A percentile compares a stretch with the other conserved stretches of the same genome.
Conservation (phyloP, 1,140 invertebrate species). For the Sycophila sp. region DNA sequence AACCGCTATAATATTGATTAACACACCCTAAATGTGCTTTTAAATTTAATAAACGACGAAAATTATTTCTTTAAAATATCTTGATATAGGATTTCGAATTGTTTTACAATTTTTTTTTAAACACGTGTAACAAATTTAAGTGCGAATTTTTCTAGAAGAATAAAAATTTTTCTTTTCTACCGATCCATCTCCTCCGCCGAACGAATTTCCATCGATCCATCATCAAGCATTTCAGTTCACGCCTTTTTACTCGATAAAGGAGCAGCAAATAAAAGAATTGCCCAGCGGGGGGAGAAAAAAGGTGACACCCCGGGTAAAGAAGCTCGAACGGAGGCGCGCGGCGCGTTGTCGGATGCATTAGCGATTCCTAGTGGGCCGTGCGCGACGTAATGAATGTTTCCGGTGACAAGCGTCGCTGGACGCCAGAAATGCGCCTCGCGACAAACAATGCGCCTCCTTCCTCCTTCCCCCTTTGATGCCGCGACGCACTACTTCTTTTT, state of each 20-base stretch:
- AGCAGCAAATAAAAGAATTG: not conserved
- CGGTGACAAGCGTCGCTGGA: constrained; percentile 56
- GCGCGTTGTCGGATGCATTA: constrained; percentile 52
- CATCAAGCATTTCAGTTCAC: not conserved
- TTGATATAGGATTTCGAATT: no score
- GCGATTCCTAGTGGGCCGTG: constrained; percentile 55
- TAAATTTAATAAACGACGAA: no score
- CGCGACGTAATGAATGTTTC: constrained; percentile 61
- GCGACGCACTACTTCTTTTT: not conserved
- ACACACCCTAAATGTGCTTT: no score
- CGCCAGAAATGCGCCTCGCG: constrained; percentile 52
- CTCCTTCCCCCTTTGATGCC: not conserved
- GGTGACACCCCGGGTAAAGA: no score
- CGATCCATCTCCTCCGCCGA: not conserved
- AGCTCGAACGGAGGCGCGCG: constrained; percentile 2
- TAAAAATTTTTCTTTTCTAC: not conserved
- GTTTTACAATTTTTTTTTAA: no score
- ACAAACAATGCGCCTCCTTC: constrained; percentile 58
- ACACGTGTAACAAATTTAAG: no score
- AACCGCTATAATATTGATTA: no score
- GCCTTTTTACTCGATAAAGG: not conserved
- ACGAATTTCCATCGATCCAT: not conserved
- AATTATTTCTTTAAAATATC: no score
- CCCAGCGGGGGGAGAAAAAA: not conserved
- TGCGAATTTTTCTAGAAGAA: no score